Evolutionary conservation across 2,888 invertebrate species (phyloP).

Genomic region (Steinernema carpocapsae): DNA sequence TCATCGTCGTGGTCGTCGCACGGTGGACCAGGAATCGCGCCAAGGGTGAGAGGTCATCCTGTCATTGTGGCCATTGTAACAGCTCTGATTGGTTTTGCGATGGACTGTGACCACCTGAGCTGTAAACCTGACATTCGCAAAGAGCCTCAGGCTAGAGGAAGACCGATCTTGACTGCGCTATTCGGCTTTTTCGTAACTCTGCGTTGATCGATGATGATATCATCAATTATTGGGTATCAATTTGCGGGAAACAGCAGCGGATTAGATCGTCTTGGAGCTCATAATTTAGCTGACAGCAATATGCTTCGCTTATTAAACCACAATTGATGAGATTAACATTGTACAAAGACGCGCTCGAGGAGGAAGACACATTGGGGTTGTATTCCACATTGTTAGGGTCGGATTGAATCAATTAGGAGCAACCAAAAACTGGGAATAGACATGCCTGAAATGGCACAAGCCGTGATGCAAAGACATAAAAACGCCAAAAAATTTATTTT

Average conservation of each 20-base stretch:
- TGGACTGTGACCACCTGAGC: not conserved
- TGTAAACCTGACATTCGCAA: not conserved
- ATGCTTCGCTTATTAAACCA: no score
- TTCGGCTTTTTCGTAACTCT: not conserved
- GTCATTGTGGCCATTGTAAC: conserved; percentile 1
- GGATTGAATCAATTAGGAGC: no score
- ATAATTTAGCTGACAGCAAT: no score
- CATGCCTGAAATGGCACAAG: no score
- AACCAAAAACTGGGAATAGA: no score
- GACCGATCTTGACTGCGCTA: not conserved
- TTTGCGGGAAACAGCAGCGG: conserved; percentile 31
- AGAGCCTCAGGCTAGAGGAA: not conserved
- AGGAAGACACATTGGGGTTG: no score
- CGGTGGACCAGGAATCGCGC: not conserved
- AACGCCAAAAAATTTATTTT: no score
- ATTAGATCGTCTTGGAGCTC: not conserved
- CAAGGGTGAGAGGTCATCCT: conserved; percentile 1
- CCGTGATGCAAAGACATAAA: no score
- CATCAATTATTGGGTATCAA: conserved; percentile 20
- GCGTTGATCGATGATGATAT: conserved; percentile 1
- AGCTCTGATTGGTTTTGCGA: conserved; percentile 4
- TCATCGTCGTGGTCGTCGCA: conserved; percentile 6
- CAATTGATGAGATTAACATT: no score
- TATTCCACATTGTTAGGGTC: no score
- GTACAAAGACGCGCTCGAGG: no score